A percentile compares a stretch with the other conserved stretches of the same genome.
phyloP scores from a whole-genome alignment of 2,888 invertebrate genomes.

The Synergus umbraculus region DNA sequence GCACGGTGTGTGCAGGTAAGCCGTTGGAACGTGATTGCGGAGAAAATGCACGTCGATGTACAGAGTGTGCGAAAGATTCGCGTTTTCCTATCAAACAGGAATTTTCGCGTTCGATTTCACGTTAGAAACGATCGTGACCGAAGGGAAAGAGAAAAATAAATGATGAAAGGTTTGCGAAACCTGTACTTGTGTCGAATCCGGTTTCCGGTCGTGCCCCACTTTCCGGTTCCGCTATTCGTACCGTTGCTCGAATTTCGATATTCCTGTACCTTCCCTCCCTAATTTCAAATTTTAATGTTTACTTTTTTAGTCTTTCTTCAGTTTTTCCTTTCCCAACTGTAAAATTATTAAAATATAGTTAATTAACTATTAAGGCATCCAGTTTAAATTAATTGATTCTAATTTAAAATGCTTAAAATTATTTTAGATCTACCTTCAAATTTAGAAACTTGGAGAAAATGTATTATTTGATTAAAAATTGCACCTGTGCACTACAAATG shows the following conservation, averaged over 20 bases:
- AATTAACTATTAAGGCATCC: background rate
- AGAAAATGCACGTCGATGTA: slow-evolving; percentile 61
- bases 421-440: background rate
- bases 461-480: background rate
- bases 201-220: slow-evolving; percentile 60
- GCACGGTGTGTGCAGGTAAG: slow-evolving; percentile 64
- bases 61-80: slow-evolving; percentile 42
- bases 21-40: slow-evolving; percentile 64
- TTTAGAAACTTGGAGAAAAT: background rate
- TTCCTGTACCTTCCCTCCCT: background rate
- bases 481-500: background rate
- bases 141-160: slow-evolving; percentile 15
- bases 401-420: too few relatives aligned
- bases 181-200: slow-evolving; percentile 33
- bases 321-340: too few relatives aligned
- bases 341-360: background rate
- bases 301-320: background rate
- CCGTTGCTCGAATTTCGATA: slow-evolving; percentile 30
- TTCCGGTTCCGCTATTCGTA: slow-evolving; percentile 58
- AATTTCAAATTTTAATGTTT: background rate
- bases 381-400: too few relatives aligned
- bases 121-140: slow-evolving; percentile 14
- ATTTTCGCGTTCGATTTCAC: slow-evolving; percentile 41
- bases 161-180: slow-evolving; percentile 6
- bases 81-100: slow-evolving; percentile 35